Conservation (phyloP, 92 coral and sea anemone species). For the Blastomussa wellsi region DNA sequence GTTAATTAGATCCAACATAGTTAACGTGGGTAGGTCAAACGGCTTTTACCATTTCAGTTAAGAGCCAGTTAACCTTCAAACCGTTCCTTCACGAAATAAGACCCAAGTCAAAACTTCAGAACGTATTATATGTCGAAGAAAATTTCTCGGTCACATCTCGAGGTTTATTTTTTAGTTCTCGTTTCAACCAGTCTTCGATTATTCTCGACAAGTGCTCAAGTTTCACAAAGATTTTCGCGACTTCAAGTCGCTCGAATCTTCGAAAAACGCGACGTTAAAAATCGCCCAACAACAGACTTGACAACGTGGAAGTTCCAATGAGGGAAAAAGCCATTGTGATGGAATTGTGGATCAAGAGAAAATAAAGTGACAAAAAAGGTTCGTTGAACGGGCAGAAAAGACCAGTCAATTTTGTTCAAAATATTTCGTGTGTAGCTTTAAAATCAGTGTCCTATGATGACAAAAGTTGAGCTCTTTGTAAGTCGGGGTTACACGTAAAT, state of each 20-base stretch:
- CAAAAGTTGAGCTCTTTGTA: neutral
- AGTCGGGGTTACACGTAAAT: too few species aligned
- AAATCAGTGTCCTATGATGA: neutral
- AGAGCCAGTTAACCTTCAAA: too few species aligned
- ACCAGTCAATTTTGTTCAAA: neutral
- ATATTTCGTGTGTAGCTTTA: neutral
- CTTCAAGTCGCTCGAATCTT: neutral
- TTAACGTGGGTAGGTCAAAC: too few species aligned
- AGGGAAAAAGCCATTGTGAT: constrained; percentile 4
- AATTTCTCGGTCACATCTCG: too few species aligned
- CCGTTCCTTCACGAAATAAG: too few species aligned
- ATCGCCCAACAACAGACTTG: neutral
- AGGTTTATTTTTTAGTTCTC: too few species aligned
- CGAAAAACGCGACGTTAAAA: neutral
- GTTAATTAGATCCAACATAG: too few species aligned
- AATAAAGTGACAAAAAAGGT: constrained; percentile 34
- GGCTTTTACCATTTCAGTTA: too few species aligned
- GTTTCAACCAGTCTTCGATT: neutral
- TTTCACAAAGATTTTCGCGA: neutral
- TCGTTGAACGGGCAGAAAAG: constrained; percentile 24
- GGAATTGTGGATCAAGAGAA: constrained; percentile 11
- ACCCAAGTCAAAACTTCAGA: too few species aligned
- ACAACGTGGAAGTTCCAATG: constrained; percentile 2
- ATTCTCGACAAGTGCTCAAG: neutral
- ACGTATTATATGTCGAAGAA: too few species aligned